Evolutionary conservation across 2,888 invertebrate species (phyloP).

Genomic region (Nemotelus nigrinus): DNA sequence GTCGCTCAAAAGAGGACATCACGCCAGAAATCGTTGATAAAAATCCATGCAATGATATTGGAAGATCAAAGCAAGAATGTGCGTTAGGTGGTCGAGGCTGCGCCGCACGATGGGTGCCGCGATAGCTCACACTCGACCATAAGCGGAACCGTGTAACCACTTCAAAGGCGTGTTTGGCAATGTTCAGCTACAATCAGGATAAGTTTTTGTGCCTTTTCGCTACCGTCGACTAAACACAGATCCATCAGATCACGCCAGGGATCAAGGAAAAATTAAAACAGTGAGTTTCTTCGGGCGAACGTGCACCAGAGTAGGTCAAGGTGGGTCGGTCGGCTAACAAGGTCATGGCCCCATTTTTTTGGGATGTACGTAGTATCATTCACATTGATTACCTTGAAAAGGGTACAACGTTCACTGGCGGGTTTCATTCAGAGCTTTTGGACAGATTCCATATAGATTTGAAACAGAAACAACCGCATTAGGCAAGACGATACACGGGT

Average conservation of each 20-base stretch:
- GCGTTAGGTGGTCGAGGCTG: neutral
- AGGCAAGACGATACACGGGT: too few relatives aligned
- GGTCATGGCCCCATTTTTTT: too few relatives aligned
- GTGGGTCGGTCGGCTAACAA: too few relatives aligned
- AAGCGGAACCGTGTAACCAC: neutral
- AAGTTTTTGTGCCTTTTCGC: neutral
- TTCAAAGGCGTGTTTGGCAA: constrained; percentile 14
- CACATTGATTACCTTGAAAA: too few relatives aligned
- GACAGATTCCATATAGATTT: too few relatives aligned
- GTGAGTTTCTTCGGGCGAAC: too few relatives aligned
- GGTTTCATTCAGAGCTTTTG: too few relatives aligned
- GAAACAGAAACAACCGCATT: too few relatives aligned
- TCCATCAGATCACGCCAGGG: constrained; percentile 21
- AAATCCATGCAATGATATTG: neutral
- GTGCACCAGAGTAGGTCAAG: too few relatives aligned
- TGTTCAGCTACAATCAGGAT: constrained; percentile 17
- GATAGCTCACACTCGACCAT: constrained; percentile 30
- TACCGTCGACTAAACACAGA: neutral
- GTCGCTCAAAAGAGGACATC: neutral
- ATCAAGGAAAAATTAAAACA: neutral
- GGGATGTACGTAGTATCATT: too few relatives aligned
- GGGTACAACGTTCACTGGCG: too few relatives aligned
- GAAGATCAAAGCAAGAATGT: neutral
- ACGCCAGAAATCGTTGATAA: constrained; percentile 4
- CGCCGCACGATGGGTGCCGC: constrained; percentile 9